These are phyloP conservation scores for Corythornis cristatus DNA, from an alignment of 2,113 vertebrate genomes.

Conservation along the genomic window DNA sequence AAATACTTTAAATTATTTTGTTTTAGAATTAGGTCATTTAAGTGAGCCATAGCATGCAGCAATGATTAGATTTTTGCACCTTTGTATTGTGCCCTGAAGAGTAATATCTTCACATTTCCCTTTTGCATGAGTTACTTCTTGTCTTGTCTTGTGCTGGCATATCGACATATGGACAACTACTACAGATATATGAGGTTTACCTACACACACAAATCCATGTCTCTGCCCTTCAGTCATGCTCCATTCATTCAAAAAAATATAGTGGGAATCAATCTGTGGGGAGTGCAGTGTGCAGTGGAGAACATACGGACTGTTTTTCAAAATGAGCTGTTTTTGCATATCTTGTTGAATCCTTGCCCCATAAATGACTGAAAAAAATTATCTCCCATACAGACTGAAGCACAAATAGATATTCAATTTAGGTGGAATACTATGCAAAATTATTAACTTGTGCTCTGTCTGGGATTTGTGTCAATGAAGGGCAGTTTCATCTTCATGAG, in stretches of 20 bases:
- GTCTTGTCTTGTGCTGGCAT: not conserved
- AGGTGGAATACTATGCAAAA: not conserved
- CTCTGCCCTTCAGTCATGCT: not conserved
- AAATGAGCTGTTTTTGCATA: not conserved
- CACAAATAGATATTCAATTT: not conserved
- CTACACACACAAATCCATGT: not conserved
- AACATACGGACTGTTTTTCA: not conserved
- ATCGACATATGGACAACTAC: not conserved
- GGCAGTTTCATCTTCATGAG: not conserved
- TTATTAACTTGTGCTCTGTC: not conserved
- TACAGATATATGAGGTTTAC: not conserved
- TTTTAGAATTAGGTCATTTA: not conserved
- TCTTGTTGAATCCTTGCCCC: not conserved
- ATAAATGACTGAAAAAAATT: not conserved
- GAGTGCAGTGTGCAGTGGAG: not conserved
- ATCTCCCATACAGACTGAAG: not conserved
- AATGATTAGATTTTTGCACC: not conserved
- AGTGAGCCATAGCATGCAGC: not conserved
- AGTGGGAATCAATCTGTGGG: not conserved
- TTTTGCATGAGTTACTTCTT: not conserved
- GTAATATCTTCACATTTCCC: not conserved
- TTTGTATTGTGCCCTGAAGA: not conserved
- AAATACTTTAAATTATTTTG: not conserved
- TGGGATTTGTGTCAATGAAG: not conserved
- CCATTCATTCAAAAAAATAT: not conserved